Base-by-base conservation (phyloP, 2,797 vertebrate genomes). In the Hapalemur alaotrensis region DNA sequence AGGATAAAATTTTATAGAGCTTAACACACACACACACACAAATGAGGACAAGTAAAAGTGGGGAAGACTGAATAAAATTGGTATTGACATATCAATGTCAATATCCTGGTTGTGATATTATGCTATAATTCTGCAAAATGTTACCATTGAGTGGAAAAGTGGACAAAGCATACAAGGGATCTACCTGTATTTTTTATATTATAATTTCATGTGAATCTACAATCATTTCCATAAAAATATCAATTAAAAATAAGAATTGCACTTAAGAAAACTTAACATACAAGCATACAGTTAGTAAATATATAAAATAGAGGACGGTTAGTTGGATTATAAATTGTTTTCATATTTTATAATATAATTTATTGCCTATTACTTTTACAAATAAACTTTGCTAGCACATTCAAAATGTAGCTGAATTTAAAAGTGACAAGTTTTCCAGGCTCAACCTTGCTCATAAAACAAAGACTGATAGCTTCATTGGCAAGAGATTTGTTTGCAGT, bases 261-360 rank as follows among this genome's bases (percentile, higher is more conserved):
- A 67, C 3, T 89, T 54, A 65, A 48, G 32, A 78, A 92, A 84
- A 70, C 22, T 43, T 72, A 87, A 72, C 57, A 87, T 25, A 43
- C 4, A 70, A 73, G 28, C 9, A 48, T n/a, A 80, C 0, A 88
- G 2, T 52, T 85, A 50, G 11, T 63, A 65, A 75, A 65, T 85
- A 80, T 43, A 28, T 57, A 59, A 76, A 89, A 80, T 32, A 57
- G 12, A 89, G 30, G 20, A 67, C 13, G 23, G 18, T 48, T 65
- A 2, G 5, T 85, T 90, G 5, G n/a, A 93, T 50, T 59, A 80
- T 67, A 28, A 48, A 59, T 11, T 59, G 43, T 38, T 92, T 85
- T 87, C 90, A 92, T 52, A 43, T 43, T 96, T 91, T 78, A 59
- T 57, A 81, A 70, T 75, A 4, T 92, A 86, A 91, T 43, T 91